Evolutionary conservation across 2,113 vertebrate genomes (phyloP).

Genomic region (Rhinopomastus cyanomelas): DNA sequence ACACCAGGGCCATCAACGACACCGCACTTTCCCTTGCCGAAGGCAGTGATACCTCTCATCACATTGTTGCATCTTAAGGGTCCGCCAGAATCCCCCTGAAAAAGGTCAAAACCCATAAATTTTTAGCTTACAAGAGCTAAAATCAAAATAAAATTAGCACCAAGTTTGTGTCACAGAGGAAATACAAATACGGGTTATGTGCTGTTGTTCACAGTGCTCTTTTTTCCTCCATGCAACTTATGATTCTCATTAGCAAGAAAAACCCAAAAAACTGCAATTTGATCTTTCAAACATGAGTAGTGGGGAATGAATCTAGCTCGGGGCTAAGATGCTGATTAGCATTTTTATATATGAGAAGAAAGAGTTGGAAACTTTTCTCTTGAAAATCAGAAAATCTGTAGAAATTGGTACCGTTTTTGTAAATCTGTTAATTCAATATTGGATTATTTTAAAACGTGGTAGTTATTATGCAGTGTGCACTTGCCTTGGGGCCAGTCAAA

Average conservation of each 20-base stretch:
- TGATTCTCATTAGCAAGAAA: not conserved
- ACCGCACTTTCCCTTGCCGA: conserved; percentile 34
- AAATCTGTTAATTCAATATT: not conserved
- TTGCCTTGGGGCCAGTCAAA: not conserved
- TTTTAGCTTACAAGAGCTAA: not conserved
- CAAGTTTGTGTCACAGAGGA: not conserved
- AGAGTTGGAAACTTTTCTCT: not conserved
- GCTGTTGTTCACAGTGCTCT: not conserved
- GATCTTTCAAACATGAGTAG: not conserved
- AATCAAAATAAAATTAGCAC: not conserved
- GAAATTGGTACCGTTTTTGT: not conserved
- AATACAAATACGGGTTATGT: not conserved
- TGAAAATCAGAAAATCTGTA: not conserved
- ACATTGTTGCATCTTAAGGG: conserved; percentile 63
- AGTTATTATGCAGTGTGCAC: not conserved
- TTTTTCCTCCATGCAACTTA: not conserved
- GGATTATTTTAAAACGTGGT: not conserved
- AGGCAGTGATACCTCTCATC: conserved; percentile 67
- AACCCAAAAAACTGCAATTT: not conserved
- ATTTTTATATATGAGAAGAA: not conserved
- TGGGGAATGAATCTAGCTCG: not conserved
- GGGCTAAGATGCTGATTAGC: not conserved
- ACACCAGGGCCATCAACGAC: conserved; percentile 32
- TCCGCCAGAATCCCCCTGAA: conserved; percentile 75
- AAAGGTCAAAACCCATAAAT: not conserved